Evolutionary conservation across 2,888 invertebrate species (phyloP).

Genomic region (Andrena marginata): DNA sequence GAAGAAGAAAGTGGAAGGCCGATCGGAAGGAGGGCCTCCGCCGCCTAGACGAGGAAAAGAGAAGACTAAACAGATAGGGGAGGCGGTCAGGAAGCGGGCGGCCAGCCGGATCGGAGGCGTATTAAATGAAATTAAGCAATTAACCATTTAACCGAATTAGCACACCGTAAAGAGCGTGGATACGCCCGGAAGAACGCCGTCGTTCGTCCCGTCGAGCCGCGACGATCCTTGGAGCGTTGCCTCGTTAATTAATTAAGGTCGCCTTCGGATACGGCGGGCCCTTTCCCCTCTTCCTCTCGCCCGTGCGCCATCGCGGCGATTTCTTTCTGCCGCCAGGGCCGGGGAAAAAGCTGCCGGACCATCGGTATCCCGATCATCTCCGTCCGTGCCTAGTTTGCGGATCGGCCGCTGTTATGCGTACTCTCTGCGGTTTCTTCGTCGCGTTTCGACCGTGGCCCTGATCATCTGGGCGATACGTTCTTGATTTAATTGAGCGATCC

Average conservation of each 20-base stretch:
- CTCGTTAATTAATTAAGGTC: slow-evolving; percentile 82
- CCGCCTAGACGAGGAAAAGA: slow-evolving; percentile 24
- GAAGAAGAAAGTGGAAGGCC: slow-evolving; percentile 44
- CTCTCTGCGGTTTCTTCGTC: slow-evolving; percentile 63
- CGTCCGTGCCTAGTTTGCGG: slow-evolving; percentile 69
- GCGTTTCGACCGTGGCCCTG: slow-evolving; percentile 28
- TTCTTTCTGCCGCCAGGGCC: slow-evolving; percentile 33
- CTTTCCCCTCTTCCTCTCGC: slow-evolving; percentile 30
- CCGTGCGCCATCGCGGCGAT: slow-evolving; percentile 2
- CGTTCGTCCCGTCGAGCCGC: slow-evolving; percentile 53
- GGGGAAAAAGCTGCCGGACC: slow-evolving; percentile 62
- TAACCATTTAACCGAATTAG: slow-evolving; percentile 83
- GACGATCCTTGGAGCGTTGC: slow-evolving; percentile 70
- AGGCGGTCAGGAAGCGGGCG: slow-evolving; percentile 62
- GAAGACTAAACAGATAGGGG: slow-evolving; percentile 7
- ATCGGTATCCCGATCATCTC: slow-evolving; percentile 76
- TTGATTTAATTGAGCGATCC: slow-evolving; percentile 65
- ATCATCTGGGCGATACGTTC: slow-evolving; percentile 45
- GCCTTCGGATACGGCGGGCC: slow-evolving; percentile 58
- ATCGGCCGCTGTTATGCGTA: slow-evolving; percentile 51
- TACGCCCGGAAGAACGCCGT: slow-evolving; percentile 65
- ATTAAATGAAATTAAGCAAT: slow-evolving; percentile 84
- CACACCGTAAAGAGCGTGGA: slow-evolving; percentile 74
- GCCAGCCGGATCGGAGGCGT: slow-evolving; percentile 75
- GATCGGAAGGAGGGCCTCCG: slow-evolving; percentile 48